phyloP scores from a whole-genome alignment of 92 coral and sea anemone species.

The Phenganax marumi region DNA sequence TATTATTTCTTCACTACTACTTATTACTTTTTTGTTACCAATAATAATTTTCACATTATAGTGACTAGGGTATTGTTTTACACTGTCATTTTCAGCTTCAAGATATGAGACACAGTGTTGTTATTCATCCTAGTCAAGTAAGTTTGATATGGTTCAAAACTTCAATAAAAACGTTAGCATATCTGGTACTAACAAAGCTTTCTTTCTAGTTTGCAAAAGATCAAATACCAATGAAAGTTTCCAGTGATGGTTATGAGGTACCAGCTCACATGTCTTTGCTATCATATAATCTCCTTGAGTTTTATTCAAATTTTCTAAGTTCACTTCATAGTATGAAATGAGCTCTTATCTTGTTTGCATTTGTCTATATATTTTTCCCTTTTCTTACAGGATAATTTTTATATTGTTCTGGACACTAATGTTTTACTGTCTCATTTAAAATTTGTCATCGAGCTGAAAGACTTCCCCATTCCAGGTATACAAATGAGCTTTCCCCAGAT shows the following conservation, averaged over 20 bases:
- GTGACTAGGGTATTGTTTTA: background rate
- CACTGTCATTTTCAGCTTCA: slow-evolving; percentile 63
- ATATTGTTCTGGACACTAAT: slow-evolving; percentile 91
- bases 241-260: slow-evolving; percentile 40
- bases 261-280: no score
- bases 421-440: slow-evolving; percentile 89
- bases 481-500: background rate
- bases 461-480: slow-evolving; percentile 88
- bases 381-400: slow-evolving; percentile 65
- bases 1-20: background rate
- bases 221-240: slow-evolving; percentile 4
- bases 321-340: slow-evolving; percentile 14
- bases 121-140: slow-evolving; percentile 68
- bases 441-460: slow-evolving; percentile 85
- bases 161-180: background rate
- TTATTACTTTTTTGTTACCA: background rate
- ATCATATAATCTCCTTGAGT: background rate
- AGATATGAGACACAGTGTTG: slow-evolving; percentile 73
- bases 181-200: background rate
- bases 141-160: slow-evolving; percentile 11
- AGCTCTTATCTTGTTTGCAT: background rate
- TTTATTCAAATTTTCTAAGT: slow-evolving; percentile 1
- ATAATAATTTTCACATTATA: background rate
- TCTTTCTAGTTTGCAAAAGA: background rate
- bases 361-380: background rate